Evolutionary conservation across 1,140 invertebrate species (phyloP).

Genomic region (Whitmania pigra): DNA sequence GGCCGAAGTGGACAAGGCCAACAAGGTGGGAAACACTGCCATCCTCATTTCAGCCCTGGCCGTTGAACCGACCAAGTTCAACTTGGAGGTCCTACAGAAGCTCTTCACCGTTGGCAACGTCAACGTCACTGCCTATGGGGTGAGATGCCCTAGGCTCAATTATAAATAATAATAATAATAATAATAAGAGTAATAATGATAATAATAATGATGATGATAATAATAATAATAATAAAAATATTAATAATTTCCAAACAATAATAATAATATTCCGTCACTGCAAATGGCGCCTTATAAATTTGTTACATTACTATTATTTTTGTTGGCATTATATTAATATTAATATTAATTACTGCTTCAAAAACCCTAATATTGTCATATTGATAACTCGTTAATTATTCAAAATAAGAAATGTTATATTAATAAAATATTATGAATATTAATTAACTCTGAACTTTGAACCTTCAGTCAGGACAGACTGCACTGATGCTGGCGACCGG

Average conservation of each 20-base stretch:
- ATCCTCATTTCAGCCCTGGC: conserved; percentile 80
- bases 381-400: no score
- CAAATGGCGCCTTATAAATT: no score
- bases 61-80: conserved; percentile 59
- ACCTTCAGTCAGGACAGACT: conserved; percentile 59
- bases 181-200: no score
- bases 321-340: no score
- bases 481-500: conserved; percentile 83
- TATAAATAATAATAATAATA: no score
- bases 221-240: no score
- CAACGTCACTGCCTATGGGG: conserved; percentile 69
- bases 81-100: conserved; percentile 62
- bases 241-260: no score
- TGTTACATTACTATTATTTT: no score
- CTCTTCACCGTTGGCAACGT: conserved; percentile 74
- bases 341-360: no score
- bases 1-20: conserved; percentile 71
- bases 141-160: conserved; percentile 37
- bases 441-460: background rate
- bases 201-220: no score
- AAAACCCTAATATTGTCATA: no score
- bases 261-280: no score
- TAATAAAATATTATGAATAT: background rate
- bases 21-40: conserved; percentile 78
- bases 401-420: background rate